Percentiles rank a stretch among this genome's conserved stretches.
Evolutionary conservation across 1,140 invertebrate genomes (phyloP).

Genomic region (Chrysomallon squamiferum): DNA sequence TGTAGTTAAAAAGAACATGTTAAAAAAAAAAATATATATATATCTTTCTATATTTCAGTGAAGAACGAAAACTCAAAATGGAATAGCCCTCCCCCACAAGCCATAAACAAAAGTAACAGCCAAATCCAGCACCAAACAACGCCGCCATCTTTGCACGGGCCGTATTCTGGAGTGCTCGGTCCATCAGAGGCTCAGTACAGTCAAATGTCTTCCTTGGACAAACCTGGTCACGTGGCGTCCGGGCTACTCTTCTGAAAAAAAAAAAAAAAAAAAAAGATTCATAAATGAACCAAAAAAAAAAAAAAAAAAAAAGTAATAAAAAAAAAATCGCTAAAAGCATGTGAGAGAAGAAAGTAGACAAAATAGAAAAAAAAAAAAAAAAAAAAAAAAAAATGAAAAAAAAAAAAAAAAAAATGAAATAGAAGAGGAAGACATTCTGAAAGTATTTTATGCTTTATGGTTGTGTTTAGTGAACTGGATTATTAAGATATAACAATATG

Average conservation of each 20-base stretch:
- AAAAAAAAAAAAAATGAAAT: not conserved
- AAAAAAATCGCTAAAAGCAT: not conserved
- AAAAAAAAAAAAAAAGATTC: not conserved
- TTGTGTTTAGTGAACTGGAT: no score
- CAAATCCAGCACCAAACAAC: conserved; percentile 5
- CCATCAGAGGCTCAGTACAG: conserved; percentile 14
- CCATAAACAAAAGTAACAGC: conserved; percentile 7
- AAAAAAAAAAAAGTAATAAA: not conserved
- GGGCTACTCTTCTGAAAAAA: conserved; percentile 26
- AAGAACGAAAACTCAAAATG: conserved; percentile 11
- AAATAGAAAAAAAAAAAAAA: not conserved
- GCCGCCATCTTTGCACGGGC: conserved; percentile 31
- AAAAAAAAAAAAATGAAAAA: not conserved
- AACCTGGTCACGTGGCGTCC: conserved; percentile 16
- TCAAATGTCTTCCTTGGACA: conserved; percentile 16
- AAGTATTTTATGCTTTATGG: no score
- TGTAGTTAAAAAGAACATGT: no score
- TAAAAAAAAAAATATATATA: no score
- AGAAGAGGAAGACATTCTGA: not conserved
- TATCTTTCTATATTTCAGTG: not conserved
- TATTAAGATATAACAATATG: no score
- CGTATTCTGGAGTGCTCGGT: conserved; percentile 23
- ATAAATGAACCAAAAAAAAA: not conserved
- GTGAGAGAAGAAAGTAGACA: not conserved
- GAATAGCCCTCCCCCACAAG: conserved; percentile 1